These are phyloP conservation scores for Diarsia rubi DNA, from an alignment of 2,888 invertebrate species.

Conservation along the genomic window DNA sequence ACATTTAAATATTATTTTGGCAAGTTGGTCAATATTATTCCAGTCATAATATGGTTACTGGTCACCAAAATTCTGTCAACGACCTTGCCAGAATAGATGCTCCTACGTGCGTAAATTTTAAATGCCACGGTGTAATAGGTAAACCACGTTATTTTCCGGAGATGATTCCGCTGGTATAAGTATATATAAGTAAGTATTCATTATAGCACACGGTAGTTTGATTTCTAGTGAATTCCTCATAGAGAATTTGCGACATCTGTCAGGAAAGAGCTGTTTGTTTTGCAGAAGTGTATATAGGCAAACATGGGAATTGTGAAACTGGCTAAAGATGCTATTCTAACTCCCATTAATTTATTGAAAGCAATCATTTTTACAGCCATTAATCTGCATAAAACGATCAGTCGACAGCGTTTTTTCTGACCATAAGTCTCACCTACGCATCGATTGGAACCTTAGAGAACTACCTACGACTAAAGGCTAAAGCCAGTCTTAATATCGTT, in stretches of 20 bases:
- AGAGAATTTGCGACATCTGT: not conserved
- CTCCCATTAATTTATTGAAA: not conserved
- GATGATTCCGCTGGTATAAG: conserved; percentile 20
- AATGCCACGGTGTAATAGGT: conserved; percentile 20
- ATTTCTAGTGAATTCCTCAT: conserved; percentile 4
- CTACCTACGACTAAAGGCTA: not conserved
- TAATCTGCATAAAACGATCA: not conserved
- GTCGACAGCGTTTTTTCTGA: not conserved
- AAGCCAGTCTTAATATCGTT: not conserved
- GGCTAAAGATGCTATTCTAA: not conserved
- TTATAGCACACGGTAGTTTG: conserved; percentile 18
- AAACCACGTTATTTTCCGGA: conserved; percentile 40
- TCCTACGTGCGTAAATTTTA: conserved; percentile 49
- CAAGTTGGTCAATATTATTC: conserved; percentile 20
- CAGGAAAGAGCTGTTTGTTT: not conserved
- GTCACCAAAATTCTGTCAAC: conserved; percentile 46
- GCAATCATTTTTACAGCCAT: not conserved
- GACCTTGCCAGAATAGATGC: conserved; percentile 52
- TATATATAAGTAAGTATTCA: conserved; percentile 21
- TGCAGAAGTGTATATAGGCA: not conserved
- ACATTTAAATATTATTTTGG: conserved; percentile 39
- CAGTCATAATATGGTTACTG: conserved; percentile 18
- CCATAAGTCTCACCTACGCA: not conserved
- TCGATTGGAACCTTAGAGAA: not conserved
- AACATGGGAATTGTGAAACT: not conserved